phyloP scores from a whole-genome alignment of 2,888 invertebrate species.

The Hemithea aestivaria region DNA sequence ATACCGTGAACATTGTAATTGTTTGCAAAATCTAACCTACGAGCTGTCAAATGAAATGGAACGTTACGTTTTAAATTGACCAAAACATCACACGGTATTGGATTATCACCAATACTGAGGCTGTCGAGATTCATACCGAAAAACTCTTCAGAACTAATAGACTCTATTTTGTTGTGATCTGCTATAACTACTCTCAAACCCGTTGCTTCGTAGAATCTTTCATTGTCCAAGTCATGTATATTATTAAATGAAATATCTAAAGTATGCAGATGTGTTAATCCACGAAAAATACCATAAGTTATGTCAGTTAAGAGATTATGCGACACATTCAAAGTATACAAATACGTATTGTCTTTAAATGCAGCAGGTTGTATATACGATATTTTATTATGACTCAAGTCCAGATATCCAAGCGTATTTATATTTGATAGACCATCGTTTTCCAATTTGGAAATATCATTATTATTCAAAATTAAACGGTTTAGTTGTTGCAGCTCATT shows the following conservation, averaged over 20 bases:
- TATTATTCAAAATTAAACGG: constrained; percentile 39
- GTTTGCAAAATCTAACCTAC: no score
- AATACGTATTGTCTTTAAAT: constrained; percentile 44
- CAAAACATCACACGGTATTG: constrained; percentile 48
- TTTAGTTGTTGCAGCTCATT: constrained; percentile 32
- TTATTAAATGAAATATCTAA: constrained; percentile 56
- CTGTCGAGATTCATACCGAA: constrained; percentile 33
- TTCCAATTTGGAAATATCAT: constrained; percentile 38
- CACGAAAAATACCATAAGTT: constrained; percentile 51
- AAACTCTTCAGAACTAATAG: constrained; percentile 44
- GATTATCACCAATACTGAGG: constrained; percentile 60
- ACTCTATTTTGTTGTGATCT: constrained; percentile 50
- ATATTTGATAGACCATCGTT: constrained; percentile 39
- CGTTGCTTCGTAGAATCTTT: constrained; percentile 47
- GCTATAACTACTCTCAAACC: constrained; percentile 43
- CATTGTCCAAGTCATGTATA: constrained; percentile 45
- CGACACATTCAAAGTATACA: constrained; percentile 48
- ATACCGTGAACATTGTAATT: constrained; percentile 34
- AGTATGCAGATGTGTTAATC: constrained; percentile 38
- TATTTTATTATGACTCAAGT: constrained; percentile 53
- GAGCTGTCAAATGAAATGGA: constrained; percentile 19
- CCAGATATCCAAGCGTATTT: constrained; percentile 34
- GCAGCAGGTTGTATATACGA: constrained; percentile 49
- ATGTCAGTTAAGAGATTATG: constrained; percentile 45
- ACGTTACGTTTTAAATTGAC: constrained; percentile 35